Base-by-base conservation (phyloP, 1,140 invertebrate species). In the Hyposmocoma kahamanoa region DNA sequence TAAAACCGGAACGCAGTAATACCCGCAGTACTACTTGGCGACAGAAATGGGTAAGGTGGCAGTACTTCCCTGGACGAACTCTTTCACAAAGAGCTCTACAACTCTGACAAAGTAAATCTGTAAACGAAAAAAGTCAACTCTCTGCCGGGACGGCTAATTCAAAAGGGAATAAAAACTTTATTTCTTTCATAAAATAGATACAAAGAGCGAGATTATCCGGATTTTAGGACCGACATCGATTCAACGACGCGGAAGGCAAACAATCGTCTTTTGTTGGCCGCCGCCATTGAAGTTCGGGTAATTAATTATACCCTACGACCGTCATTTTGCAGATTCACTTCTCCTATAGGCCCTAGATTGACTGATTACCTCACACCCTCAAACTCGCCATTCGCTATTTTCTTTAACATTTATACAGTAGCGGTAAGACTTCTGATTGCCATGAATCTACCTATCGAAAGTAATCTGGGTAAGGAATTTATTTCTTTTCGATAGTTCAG, bases 271-370 rank as follows among this genome's bases (percentile, higher is more conserved):
- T 79, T 79, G 75, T 79, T 63, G 53, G 56, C 56, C 57, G 46
- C 56, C 54, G 56, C 72, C 63, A 76, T 76, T 76, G 70, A 70
- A 70, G 64, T 67, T 63, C 38, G 58, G 67, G 69, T 74, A 74
- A 79, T 79, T 79, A 79, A 79, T 79, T 76, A 76, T 61, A 64
- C 52, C 50, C 47, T 47, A 56, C 51, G 54, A 67, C 57, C 69
- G 70, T 65, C 75, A 69, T 72, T 74, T 74, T 59, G 68, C 66
- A 73, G 72, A 72, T 78, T 75, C 74, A 78, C 72, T 69, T 62
- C 67, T 50, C 50, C 62, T 60, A 59, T 58, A 58, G 60, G 50
- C 54, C 59, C 60, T 47, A 71, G 65, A 73, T 67, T 72, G 63
- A 76, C 63, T 69, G 71, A 74, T 74, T 69, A 64, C 60, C 47